These are phyloP conservation scores for Oryzias sinensis DNA, from an alignment of 2,797 vertebrate genomes.

Conservation along the genomic window DNA sequence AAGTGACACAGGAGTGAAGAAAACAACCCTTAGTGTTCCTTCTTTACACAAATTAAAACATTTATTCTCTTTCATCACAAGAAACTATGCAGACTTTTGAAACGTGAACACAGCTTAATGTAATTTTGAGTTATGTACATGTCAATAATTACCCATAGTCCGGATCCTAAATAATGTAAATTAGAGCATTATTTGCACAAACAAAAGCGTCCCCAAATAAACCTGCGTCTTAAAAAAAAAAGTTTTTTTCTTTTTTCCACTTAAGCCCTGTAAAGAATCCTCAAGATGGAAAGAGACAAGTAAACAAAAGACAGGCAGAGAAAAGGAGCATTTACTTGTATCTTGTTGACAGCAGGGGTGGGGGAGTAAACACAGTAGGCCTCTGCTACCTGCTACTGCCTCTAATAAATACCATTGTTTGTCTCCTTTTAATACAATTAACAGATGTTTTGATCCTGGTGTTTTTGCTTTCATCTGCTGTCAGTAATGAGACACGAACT, in stretches of 20 bases:
- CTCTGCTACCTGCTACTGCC: slow-evolving; percentile 42
- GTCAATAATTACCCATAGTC: neutral
- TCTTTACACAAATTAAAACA: too few relatives aligned
- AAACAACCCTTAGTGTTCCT: too few relatives aligned
- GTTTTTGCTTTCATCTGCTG: slow-evolving; percentile 63
- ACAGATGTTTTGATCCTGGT: slow-evolving; percentile 64
- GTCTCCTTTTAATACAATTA: slow-evolving; percentile 72
- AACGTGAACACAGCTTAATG: too few relatives aligned
- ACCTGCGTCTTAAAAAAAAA: slow-evolving; percentile 3
- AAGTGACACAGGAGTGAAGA: too few relatives aligned
- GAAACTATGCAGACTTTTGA: too few relatives aligned
- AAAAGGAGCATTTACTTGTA: slow-evolving; percentile 26
- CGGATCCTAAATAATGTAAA: neutral
- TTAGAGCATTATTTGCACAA: neutral
- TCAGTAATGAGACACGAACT: slow-evolving; percentile 64
- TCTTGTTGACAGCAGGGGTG: slow-evolving; percentile 60
- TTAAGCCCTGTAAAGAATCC: slow-evolving; percentile 13
- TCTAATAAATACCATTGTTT: slow-evolving; percentile 65
- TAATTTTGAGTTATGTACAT: too few relatives aligned
- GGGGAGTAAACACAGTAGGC: slow-evolving; percentile 55
- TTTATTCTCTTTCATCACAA: too few relatives aligned
- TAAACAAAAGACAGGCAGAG: slow-evolving; percentile 29
- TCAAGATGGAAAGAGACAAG: slow-evolving; percentile 17
- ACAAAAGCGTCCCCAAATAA: neutral
- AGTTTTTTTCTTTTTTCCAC: neutral